Conservation (phyloP, 2,113 vertebrate genomes). For the Hippocampus abdominalis region DNA sequence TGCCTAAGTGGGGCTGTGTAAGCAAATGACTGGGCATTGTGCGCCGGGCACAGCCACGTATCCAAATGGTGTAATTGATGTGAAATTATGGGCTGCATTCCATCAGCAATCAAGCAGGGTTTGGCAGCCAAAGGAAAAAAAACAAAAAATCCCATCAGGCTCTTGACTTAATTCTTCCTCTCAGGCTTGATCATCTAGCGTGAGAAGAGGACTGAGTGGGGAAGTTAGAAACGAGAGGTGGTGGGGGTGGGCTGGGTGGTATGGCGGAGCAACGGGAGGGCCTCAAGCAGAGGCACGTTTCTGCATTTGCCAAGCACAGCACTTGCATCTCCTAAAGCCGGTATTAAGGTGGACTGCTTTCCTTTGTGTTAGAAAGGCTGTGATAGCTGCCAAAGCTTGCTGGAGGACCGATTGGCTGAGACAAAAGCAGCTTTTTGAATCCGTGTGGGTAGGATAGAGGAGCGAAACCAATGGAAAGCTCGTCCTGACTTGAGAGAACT, state of each 20-base stretch:
- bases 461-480: conserved; percentile 42
- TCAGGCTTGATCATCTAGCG: conserved; percentile 54
- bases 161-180: conserved; percentile 55
- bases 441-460: conserved; percentile 46
- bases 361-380: conserved; percentile 50
- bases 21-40: conserved; percentile 31
- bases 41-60: conserved; percentile 23
- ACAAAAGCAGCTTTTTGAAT: conserved; percentile 39
- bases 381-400: conserved; percentile 47
- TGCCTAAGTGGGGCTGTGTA: conserved; percentile 4
- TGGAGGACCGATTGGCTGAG: conserved; percentile 35
- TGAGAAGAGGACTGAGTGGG: conserved; percentile 39
- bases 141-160: conserved; percentile 21
- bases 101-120: conserved; percentile 44
- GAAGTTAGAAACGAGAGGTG: conserved; percentile 9
- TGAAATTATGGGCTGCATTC: conserved; percentile 42
- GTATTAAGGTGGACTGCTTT: conserved; percentile 47
- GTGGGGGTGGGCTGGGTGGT: conserved; percentile 3
- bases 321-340: conserved; percentile 47
- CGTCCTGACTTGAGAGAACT: conserved; percentile 53
- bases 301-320: conserved; percentile 35
- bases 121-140: conserved; percentile 29
- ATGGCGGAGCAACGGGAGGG: conserved; percentile 1
- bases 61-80: conserved; percentile 49
- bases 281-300: conserved; percentile 24